Evolutionary conservation across 2,888 invertebrate genomes (phyloP).

Genomic region (Harmothoe impar): DNA sequence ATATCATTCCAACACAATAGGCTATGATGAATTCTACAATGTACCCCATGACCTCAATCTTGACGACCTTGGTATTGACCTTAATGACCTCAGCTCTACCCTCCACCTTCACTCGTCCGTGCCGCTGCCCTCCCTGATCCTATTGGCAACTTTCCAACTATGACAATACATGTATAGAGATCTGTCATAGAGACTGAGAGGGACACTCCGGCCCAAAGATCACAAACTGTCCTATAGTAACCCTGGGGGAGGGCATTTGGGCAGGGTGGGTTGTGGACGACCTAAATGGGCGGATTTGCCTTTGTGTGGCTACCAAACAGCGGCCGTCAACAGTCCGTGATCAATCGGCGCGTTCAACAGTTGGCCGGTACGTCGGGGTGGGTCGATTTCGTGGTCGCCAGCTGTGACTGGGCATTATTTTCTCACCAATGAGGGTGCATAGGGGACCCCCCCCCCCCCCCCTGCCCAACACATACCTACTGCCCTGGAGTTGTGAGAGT

Average conservation of each 20-base stretch:
- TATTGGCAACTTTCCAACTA: neutral
- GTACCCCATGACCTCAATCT: too few species aligned
- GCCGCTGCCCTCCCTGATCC: neutral
- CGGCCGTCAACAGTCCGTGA: conserved; percentile 31
- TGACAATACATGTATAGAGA: neutral
- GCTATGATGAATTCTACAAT: too few species aligned
- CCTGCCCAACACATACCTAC: neutral
- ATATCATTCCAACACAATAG: too few species aligned
- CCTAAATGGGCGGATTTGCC: conserved; percentile 42
- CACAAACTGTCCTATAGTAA: conserved; percentile 2
- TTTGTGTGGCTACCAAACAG: conserved; percentile 52
- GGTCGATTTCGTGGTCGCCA: conserved; percentile 36
- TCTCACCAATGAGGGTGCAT: conserved; percentile 25
- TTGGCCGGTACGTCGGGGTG: conserved; percentile 26
- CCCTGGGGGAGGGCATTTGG: neutral
- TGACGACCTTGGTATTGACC: too few species aligned
- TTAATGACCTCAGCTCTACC: neutral
- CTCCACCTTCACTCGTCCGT: neutral
- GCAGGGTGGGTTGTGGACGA: neutral
- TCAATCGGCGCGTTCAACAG: conserved; percentile 61
- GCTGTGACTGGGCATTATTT: conserved; percentile 54
- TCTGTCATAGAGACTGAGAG: neutral
- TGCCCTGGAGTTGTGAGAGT: neutral
- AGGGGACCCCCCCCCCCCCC: neutral
- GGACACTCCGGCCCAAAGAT: neutral